Base-by-base conservation (phyloP, 1,140 invertebrate species). In the Camponotus vicinus region DNA sequence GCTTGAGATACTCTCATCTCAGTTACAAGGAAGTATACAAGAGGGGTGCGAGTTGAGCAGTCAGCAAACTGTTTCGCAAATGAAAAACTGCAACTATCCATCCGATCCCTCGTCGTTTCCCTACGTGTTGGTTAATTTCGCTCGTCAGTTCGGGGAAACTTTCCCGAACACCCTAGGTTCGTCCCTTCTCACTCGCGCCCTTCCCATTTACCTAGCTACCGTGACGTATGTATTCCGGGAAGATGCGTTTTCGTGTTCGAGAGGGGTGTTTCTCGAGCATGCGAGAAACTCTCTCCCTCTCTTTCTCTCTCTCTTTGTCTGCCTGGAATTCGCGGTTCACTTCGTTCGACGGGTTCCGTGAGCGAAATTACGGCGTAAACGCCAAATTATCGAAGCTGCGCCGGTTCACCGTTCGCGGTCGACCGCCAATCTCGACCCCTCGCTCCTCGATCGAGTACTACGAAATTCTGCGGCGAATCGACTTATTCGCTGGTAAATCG, bases 381-480 rank as follows among this genome's bases (percentile, higher is more conserved):
- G 88, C 85, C 34, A 21, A 89, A 90, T 90, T 89, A 88, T 88
- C 88, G 69, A 88, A 86, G 82, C 75, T 67, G 69, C 52, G 63
- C 37, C 87, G 88, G 73, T 89, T 86, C 87, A 89, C 75, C 88
- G 87, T 86, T 80, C 88, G 88, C 83, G 88, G 88, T 89, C 84
- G 83, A 89, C 88, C 87, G 88, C 88, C 85, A 89, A 86, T 89
- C 87, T 89, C 84, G 57, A 69, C 49, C 85, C 76, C 63, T 45
- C 86, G 64, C 45, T 79, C 57, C 71, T 71, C 89, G 88, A 86
- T 87, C 88, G 61, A 27, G 69, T 21, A 15, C 77, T 80, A 76
- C 87, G 83, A 88, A 86, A 88, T 89, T 88, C 83, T 88, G 76
- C 59, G 70, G 70, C 55, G 32, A 15, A 57, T 59, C 67, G 71